Conservation (phyloP, 2,113 vertebrate species). For the Suricata suricatta region DNA sequence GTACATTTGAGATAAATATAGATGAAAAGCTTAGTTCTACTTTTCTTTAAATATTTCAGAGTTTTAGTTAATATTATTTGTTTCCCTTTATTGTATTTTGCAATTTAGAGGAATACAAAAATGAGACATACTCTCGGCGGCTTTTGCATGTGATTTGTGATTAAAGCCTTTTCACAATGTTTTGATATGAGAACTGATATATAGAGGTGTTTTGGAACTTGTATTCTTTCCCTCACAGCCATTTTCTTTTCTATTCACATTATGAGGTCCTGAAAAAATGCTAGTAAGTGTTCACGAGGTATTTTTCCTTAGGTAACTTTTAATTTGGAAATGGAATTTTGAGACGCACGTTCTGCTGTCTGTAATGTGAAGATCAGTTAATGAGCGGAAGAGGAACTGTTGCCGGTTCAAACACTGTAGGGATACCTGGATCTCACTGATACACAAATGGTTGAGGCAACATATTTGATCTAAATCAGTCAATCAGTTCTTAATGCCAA, state of each 20-base stretch:
- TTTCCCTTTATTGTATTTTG: background rate
- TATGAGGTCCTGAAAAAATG: background rate
- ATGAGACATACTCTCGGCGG: background rate
- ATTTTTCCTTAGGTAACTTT: background rate
- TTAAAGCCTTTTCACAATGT: background rate
- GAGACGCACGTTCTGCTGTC: background rate
- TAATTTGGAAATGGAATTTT: background rate
- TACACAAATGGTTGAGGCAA: background rate
- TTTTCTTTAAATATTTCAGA: slow-evolving; percentile 1
- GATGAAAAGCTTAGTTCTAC: background rate
- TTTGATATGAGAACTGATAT: background rate
- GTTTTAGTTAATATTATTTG: background rate
- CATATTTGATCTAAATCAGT: slow-evolving; percentile 13
- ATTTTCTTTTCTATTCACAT: slow-evolving; percentile 24
- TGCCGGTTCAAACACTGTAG: background rate
- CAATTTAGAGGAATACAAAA: background rate
- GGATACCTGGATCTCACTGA: background rate
- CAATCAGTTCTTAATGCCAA: background rate
- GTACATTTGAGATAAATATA: background rate
- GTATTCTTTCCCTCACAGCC: background rate
- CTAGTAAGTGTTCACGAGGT: background rate
- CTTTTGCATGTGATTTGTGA: slow-evolving; percentile 17
- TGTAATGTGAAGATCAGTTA: background rate
- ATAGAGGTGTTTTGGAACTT: background rate
- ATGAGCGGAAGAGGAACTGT: background rate